A percentile compares a stretch with the other conserved stretches of the same genome.
These are phyloP conservation scores for Eilema griseolum DNA, from an alignment of 2,888 invertebrate genomes.

Conservation along the genomic window DNA sequence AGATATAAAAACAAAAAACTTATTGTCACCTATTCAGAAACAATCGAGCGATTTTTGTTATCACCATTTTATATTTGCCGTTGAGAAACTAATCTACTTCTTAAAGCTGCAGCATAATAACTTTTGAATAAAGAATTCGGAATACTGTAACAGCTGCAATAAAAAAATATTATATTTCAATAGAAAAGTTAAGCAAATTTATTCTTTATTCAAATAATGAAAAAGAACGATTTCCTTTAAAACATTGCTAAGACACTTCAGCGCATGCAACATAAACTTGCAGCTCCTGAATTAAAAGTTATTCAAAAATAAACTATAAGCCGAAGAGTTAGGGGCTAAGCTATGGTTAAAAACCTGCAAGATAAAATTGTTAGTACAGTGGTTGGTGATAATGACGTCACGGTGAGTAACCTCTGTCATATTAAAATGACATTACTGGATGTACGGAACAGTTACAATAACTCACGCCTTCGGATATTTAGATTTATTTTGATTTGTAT, in stretches of 20 bases:
- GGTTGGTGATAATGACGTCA: slow-evolving; percentile 81
- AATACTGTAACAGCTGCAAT: slow-evolving; percentile 19
- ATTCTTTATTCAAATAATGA: slow-evolving; percentile 59
- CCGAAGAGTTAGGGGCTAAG: slow-evolving; percentile 26
- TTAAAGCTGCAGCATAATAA: slow-evolving; percentile 40
- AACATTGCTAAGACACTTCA: slow-evolving; percentile 53
- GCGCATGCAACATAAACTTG: slow-evolving; percentile 29
- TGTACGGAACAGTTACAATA: slow-evolving; percentile 75
- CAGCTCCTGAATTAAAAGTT: slow-evolving; percentile 3
- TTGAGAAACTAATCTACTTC: not conserved
- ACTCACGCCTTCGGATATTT: slow-evolving; percentile 75
- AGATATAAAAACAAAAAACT: slow-evolving; percentile 72
- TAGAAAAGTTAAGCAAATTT: slow-evolving; percentile 51
- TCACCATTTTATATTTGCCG: slow-evolving; percentile 47
- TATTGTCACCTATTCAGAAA: slow-evolving; percentile 83
- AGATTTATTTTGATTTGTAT: slow-evolving; percentile 57
- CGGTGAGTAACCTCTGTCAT: slow-evolving; percentile 71
- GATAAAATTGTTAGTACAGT: slow-evolving; percentile 40
- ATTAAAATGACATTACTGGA: slow-evolving; percentile 85
- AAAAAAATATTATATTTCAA: slow-evolving; percentile 30
- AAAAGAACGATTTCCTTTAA: slow-evolving; percentile 65
- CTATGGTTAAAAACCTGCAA: slow-evolving; percentile 18
- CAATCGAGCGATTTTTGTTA: slow-evolving; percentile 78
- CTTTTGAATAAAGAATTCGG: slow-evolving; percentile 28
- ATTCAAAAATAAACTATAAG: slow-evolving; percentile 49